Evolutionary conservation across 2,113 vertebrate species (phyloP).

Genomic region (Rallus limicola): DNA sequence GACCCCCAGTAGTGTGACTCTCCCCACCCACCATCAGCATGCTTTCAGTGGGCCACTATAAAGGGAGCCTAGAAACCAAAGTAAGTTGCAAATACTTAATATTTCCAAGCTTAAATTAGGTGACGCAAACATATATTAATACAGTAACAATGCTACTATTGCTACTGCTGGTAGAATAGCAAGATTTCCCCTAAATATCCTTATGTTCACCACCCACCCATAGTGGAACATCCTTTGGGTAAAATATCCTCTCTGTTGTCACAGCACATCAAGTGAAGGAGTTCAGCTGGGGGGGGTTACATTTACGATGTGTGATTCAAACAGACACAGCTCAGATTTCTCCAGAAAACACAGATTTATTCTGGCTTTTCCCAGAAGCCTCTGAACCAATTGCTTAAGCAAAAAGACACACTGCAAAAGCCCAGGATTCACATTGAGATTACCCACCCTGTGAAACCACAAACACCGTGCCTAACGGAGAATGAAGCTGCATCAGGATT

Average conservation of each 20-base stretch:
- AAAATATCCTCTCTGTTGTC: conserved; percentile 32
- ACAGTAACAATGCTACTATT: neutral
- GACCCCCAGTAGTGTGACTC: accelerated
- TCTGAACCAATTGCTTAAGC: conserved; percentile 17
- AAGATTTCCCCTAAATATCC: neutral
- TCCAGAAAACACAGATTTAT: conserved; percentile 29
- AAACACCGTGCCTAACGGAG: neutral
- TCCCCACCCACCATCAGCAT: neutral
- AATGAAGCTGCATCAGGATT: neutral
- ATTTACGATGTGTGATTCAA: conserved; percentile 22
- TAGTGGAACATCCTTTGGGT: neutral
- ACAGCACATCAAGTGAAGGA: conserved; percentile 16
- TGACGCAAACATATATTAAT: neutral
- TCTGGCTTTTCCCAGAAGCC: conserved; percentile 36
- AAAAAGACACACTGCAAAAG: neutral
- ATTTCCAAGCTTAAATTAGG: neutral
- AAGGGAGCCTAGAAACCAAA: neutral
- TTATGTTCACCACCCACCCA: neutral
- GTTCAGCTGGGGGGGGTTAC: neutral
- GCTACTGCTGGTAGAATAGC: neutral
- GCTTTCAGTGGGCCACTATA: neutral
- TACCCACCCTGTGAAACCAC: conserved; percentile 20
- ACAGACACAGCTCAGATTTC: conserved; percentile 13
- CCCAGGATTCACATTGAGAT: neutral
- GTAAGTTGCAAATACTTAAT: neutral